A percentile compares a stretch with the other conserved stretches of the same genome.
Evolutionary conservation across 1,140 invertebrate species (phyloP).

Genomic region (Drosophila rufa): DNA sequence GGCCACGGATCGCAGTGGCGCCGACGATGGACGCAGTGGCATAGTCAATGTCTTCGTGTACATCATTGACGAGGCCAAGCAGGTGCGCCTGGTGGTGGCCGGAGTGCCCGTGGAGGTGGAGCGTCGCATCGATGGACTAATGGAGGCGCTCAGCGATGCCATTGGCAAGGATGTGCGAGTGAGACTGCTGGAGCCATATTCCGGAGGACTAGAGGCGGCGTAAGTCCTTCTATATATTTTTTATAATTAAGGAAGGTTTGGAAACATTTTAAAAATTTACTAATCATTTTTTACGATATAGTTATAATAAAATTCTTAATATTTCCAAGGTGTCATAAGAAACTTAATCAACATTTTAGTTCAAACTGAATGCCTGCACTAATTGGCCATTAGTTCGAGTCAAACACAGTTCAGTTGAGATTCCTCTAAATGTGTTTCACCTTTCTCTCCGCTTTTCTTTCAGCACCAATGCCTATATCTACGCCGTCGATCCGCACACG

Average conservation of each 20-base stretch:
- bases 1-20: slow-evolving; percentile 91
- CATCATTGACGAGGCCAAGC: slow-evolving; percentile 92
- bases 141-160: slow-evolving; percentile 89
- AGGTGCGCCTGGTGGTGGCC: slow-evolving; percentile 91
- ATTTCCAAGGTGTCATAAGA: neutral
- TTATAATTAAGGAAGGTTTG: neutral
- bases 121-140: slow-evolving; percentile 89
- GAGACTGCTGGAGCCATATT: slow-evolving; percentile 91
- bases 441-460: slow-evolving; percentile 14
- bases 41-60: slow-evolving; percentile 94
- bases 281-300: neutral
- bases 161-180: slow-evolving; percentile 92
- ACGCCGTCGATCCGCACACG: slow-evolving; percentile 92
- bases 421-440: slow-evolving; percentile 21
- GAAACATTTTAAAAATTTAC: too few relatives aligned
- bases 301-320: neutral
- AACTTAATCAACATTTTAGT: neutral
- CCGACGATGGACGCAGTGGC: slow-evolving; percentile 91
- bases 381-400: slow-evolving; percentile 16
- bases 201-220: slow-evolving; percentile 87
- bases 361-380: neutral
- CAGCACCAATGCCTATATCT: slow-evolving; percentile 93
- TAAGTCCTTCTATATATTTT: slow-evolving; percentile 86
- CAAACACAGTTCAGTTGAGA: slow-evolving; percentile 2
- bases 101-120: slow-evolving; percentile 91